Conservation (phyloP, 2,797 vertebrate genomes). For the Dicrostonyx torquatus region DNA sequence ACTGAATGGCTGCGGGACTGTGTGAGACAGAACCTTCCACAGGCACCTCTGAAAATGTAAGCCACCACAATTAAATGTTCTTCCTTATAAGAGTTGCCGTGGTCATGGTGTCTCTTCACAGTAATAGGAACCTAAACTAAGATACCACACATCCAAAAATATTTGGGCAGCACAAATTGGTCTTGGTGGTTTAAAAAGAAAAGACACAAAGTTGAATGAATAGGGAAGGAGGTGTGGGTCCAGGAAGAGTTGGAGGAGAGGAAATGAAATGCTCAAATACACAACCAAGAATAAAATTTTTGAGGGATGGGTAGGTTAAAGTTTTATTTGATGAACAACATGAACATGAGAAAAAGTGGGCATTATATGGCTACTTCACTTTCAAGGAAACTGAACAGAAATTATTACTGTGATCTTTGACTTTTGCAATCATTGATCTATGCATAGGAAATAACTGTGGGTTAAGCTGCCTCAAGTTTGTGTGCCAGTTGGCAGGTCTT, state of each 20-base stretch:
- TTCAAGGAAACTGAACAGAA: neutral
- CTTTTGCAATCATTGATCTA: neutral
- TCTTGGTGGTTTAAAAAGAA: neutral
- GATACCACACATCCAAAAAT: neutral
- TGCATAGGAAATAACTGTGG: neutral
- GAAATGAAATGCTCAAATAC: neutral
- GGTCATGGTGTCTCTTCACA: neutral
- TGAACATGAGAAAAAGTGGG: neutral
- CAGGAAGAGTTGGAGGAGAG: neutral
- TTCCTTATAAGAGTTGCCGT: neutral
- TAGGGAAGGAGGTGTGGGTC: neutral
- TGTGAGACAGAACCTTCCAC: too few relatives aligned
- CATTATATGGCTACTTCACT: neutral
- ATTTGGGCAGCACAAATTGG: neutral
- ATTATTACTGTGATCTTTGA: neutral
- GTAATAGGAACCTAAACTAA: neutral
- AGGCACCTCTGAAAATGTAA: neutral
- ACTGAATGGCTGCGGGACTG: too few relatives aligned
- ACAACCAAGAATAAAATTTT: neutral
- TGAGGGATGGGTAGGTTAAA: neutral
- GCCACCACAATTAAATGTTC: neutral
- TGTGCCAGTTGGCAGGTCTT: neutral
- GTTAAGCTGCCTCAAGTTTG: neutral
- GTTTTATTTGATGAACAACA: constrained; percentile 4
- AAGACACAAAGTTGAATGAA: neutral